Evolutionary conservation across 2,888 invertebrate species (phyloP), one percentile per base, ranked within the genome.

Genomic region (Meteorus colon): DNA sequence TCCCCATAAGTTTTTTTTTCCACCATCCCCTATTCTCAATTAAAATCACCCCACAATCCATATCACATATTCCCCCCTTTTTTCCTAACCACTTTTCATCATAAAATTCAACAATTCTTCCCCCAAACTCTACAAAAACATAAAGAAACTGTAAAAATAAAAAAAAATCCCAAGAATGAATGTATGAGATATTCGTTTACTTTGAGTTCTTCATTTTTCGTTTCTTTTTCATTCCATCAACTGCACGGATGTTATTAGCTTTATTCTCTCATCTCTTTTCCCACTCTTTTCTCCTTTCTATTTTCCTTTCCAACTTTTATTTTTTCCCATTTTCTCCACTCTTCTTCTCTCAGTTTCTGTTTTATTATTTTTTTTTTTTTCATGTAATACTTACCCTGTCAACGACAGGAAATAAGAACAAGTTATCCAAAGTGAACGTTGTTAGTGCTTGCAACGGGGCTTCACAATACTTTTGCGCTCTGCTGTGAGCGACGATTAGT

Each of bases 311-410:
- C 24, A 24, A 24, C 24, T 24, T 55, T 55, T 55, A 2, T 19
- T 55, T 55, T 55, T 19, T 55, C 10, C 19, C 10, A n/a, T 55
- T 55, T 24, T 55, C 8, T 55, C n/a, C 16, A 4, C n/a, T n/a
- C n/a, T 55, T 55, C n/a, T 55, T 55, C n/a, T 24, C 6, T 24
- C n/a, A 6, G 34, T 41, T 55, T 55, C n/a, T 24, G 24, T 24
- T 24, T 24, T 24, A 24, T 24, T 24, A 24, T 24, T 24, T 48
- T 48, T 55, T 55, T 55, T 55, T 55, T 55, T 19, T 19, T 55
- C 19, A 19, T 8, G 55, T 89, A 89, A 89, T 88, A 85, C 85
- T 83, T 84, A 86, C 84, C 88, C 89, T 89, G 89, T 89, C 89
- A 89, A 78, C 81, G 81, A 75, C 89, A 89, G 89, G 81, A 86